A percentile compares a stretch with the other conserved stretches of the same genome.
Evolutionary conservation across 2,113 vertebrate genomes (phyloP).

Genomic region (Zosterops pallidus): DNA sequence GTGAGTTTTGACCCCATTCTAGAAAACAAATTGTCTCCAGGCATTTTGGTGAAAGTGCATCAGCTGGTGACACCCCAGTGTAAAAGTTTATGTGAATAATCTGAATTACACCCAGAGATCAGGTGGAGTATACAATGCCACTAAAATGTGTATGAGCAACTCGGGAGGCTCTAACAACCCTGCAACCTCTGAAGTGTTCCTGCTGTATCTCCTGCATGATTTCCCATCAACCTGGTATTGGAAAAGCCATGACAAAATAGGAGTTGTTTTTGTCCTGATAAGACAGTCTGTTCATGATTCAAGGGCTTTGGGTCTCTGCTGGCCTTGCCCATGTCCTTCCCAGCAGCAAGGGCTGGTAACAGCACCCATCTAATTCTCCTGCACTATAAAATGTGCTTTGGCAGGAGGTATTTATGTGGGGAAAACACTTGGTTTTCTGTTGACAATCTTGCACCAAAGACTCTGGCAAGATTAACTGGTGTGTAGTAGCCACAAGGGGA

Average conservation of each 20-base stretch:
- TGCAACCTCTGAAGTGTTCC: neutral
- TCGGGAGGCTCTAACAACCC: neutral
- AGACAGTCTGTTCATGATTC: rapidly evolving
- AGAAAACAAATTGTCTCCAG: neutral
- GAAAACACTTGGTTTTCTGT: neutral
- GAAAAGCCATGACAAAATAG: neutral
- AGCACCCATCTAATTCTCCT: neutral
- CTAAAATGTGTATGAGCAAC: rapidly evolving
- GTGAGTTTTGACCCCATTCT: neutral
- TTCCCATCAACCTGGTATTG: neutral
- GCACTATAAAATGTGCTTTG: neutral
- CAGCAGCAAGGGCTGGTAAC: neutral
- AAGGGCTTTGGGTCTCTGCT: neutral
- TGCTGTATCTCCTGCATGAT: neutral
- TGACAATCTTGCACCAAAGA: neutral
- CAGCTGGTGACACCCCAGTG: neutral
- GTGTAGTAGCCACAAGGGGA: neutral
- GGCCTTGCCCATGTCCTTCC: neutral
- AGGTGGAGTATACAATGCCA: rapidly evolving
- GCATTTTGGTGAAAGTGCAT: neutral
- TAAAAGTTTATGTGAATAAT: neutral
- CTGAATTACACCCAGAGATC: neutral
- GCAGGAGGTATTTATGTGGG: neutral
- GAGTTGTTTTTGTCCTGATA: neutral
- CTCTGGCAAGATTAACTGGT: too few species aligned